phyloP scores from a whole-genome alignment of 2,113 vertebrate genomes.

The Platysternon megacephalum region DNA sequence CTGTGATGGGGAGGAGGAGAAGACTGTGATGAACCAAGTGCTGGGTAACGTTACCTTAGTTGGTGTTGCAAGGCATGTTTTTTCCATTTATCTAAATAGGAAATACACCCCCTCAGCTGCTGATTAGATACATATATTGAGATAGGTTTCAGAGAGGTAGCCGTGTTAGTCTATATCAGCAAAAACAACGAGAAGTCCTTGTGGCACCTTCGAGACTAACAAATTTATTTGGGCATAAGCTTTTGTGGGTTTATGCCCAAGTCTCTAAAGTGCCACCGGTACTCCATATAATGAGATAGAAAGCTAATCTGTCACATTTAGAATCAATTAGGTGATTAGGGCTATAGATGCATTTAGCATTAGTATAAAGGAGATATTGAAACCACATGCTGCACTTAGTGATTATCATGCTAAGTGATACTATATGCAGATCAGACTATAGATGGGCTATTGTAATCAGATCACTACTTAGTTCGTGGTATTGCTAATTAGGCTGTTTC shows the following conservation, averaged over 20 bases:
- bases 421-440: slow-evolving; percentile 65
- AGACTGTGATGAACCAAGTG: not conserved
- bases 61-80: not conserved
- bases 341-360: slow-evolving; percentile 50
- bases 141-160: slow-evolving; percentile 6
- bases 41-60: slow-evolving; percentile 10
- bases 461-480: slow-evolving; percentile 3
- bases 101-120: slow-evolving; percentile 14
- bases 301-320: slow-evolving; percentile 72
- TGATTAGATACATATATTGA: slow-evolving; percentile 63
- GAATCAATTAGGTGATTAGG: slow-evolving; percentile 66
- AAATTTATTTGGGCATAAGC: too few relatives aligned
- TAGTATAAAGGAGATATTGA: slow-evolving; percentile 57
- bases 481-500: slow-evolving; percentile 61
- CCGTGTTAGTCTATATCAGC: too few relatives aligned
- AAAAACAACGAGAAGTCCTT: too few relatives aligned
- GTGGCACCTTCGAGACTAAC: too few relatives aligned
- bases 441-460: slow-evolving; percentile 61
- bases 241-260: too few relatives aligned
- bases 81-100: not conserved
- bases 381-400: slow-evolving; percentile 58
- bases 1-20: not conserved
- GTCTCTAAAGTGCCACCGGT: too few relatives aligned
- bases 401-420: slow-evolving; percentile 65
- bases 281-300: slow-evolving; percentile 61